Evolutionary conservation across 2,888 invertebrate genomes (phyloP).

Genomic region (Caenorhabditis sp.): DNA sequence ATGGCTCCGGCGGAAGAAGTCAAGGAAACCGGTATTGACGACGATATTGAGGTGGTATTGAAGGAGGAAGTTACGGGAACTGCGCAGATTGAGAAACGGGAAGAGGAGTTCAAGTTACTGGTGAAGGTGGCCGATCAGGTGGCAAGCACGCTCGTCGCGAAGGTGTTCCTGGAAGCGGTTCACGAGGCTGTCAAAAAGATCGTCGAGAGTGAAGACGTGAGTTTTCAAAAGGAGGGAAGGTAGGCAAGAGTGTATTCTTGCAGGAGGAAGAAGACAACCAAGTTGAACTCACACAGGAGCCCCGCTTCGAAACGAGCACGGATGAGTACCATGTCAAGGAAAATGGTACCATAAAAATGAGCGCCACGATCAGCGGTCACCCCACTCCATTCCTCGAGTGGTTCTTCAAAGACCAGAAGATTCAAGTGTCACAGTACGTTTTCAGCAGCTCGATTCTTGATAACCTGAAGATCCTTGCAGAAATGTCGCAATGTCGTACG

Average conservation of each 20-base stretch:
- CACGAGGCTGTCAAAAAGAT: conserved; percentile 71
- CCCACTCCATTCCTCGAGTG: conserved; percentile 70
- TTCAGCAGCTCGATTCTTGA: not conserved
- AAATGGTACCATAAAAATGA: conserved; percentile 64
- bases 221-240: not conserved
- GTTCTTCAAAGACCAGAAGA: conserved; percentile 63
- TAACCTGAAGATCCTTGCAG: conserved; percentile 28
- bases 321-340: conserved; percentile 68
- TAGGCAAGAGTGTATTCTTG: not conserved
- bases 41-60: conserved; percentile 50
- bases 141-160: conserved; percentile 75
- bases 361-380: conserved; percentile 61
- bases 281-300: conserved; percentile 37
- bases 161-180: conserved; percentile 75
- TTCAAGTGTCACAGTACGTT: conserved; percentile 59
- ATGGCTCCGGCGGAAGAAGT: conserved; percentile 14
- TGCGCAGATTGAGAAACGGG: conserved; percentile 64
- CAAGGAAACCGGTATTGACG: conserved; percentile 58
- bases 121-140: conserved; percentile 78
- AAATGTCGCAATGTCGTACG: conserved; percentile 66
- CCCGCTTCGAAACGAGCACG: conserved; percentile 62
- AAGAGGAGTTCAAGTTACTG: conserved; percentile 73
- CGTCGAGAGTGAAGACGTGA: conserved; percentile 57
- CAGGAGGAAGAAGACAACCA: conserved; percentile 61
- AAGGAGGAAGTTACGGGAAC: conserved; percentile 57